A percentile compares a stretch with the other conserved stretches of the same genome.
Evolutionary conservation across 2,797 vertebrate genomes (phyloP).

Genomic region (Loris lydekkerianus): DNA sequence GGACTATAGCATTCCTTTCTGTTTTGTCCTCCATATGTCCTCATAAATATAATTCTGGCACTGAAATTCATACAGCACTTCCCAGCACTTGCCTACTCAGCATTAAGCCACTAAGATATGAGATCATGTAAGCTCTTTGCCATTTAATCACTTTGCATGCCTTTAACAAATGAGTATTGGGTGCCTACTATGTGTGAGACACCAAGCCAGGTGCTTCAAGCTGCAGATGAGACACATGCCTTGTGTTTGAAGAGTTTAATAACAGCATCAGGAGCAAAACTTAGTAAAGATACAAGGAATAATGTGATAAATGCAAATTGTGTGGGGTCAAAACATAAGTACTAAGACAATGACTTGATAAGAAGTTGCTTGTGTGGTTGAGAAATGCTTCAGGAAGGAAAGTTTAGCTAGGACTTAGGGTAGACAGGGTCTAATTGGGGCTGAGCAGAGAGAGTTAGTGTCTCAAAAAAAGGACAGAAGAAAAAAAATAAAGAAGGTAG

Average conservation of each 20-base stretch:
- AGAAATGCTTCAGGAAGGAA: conserved; percentile 29
- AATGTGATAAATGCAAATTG: neutral
- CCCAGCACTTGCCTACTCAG: conserved; percentile 82
- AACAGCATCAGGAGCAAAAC: neutral
- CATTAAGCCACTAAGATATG: conserved; percentile 78
- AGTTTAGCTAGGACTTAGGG: neutral
- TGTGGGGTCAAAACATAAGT: neutral
- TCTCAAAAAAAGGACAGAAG: conserved; percentile 41
- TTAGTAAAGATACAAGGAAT: neutral
- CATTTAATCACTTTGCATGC: conserved; percentile 70
- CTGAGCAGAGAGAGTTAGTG: neutral
- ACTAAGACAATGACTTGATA: neutral
- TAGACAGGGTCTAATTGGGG: neutral
- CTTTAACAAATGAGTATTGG: conserved; percentile 53
- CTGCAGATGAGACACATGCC: neutral
- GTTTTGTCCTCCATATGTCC: conserved; percentile 84
- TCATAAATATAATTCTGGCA: conserved; percentile 84
- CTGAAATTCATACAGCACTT: conserved; percentile 73
- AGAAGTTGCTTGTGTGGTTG: neutral
- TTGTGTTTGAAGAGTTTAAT: neutral
- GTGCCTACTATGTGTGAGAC: conserved; percentile 60
- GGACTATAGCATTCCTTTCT: conserved; percentile 73
- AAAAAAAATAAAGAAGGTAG: neutral
- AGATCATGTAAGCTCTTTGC: conserved; percentile 73
- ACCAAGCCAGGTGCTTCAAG: neutral